Evolutionary conservation across 2,888 invertebrate genomes (phyloP), one percentile per base, ranked within the genome.

Genomic region (Mylabris sibirica): DNA sequence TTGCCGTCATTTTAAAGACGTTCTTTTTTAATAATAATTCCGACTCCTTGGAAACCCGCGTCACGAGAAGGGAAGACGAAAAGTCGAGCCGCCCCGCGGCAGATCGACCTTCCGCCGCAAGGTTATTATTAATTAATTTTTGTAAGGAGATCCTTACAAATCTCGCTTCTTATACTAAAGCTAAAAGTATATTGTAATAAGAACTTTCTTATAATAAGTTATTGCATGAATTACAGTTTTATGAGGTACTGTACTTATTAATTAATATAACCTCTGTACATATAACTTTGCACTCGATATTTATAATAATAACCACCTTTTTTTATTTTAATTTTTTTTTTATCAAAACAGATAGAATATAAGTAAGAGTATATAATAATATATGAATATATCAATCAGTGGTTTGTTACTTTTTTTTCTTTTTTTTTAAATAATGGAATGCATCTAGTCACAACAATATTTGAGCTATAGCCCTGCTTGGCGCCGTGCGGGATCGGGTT

Each of bases 201-300:
- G 84, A 84, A 84, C 82, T 84, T 84, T 84, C 84, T 85, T 85
- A 84, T 84, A 85, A 83, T 86, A 85, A 85, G 84, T 86, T 86
- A 86, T 86, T 86, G 86, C 86, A 86, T 86, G 85, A 85, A 85
- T 85, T 86, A 86, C 85, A 86, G 85, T 86, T 49, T 83, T 85
- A 83, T 84, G 85, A 86, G 86, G 85, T 86, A 85, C 86, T 86
- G 85, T 82, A 85, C 83, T 84, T 84, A 84, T 84, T 85, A 85
- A 84, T 85, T 49, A 82, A 84, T 84, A 85, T 85, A 86, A 86
- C 85, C 85, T 85, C 85, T 85, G 85, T 85, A 85, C 84, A 85
- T 83, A 83, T 84, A 85, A 83, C 82, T 84, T 84, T 84, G 84
- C 84, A 84, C 83, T 84, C 82, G 82, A 79, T 84, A 83, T 81